A percentile compares a stretch with the other conserved stretches of the same genome.
phyloP scores from a whole-genome alignment of 2,113 vertebrate species.

The Coregonus clupeaformis region DNA sequence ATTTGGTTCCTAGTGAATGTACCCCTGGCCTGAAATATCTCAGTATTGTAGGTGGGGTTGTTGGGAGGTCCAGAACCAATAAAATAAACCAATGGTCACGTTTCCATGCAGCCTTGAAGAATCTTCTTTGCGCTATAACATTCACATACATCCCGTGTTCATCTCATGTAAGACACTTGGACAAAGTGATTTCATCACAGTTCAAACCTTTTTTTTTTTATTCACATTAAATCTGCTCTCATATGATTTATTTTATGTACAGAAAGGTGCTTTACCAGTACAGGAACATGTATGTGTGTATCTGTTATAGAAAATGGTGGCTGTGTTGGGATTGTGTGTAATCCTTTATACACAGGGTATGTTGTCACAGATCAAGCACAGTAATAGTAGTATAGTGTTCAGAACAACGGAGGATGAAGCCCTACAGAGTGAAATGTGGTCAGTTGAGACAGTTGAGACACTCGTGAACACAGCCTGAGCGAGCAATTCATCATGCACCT shows the following conservation, averaged over 20 bases:
- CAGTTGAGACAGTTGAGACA: slow-evolving; percentile 24
- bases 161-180: neutral
- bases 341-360: slow-evolving; percentile 12
- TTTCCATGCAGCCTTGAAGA: neutral
- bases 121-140: neutral
- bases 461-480: slow-evolving; percentile 11
- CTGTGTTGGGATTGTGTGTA: slow-evolving; percentile 5
- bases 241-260: slow-evolving; percentile 62
- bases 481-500: slow-evolving; percentile 33
- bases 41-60: too few species aligned
- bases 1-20: too few species aligned
- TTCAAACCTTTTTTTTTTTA: slow-evolving; percentile 29
- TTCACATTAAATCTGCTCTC: slow-evolving; percentile 65
- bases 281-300: slow-evolving; percentile 38
- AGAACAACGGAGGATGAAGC: slow-evolving; percentile 10
- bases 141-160: neutral
- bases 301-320: slow-evolving; percentile 28
- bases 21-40: too few species aligned
- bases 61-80: too few species aligned
- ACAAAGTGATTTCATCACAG: slow-evolving; percentile 8
- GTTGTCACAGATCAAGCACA: slow-evolving; percentile 17
- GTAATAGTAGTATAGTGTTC: neutral
- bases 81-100: neutral
- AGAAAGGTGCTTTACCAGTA: slow-evolving; percentile 62
- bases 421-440: slow-evolving; percentile 10